Evolutionary conservation across 2,888 invertebrate species (phyloP).

Genomic region (Cyrtodaria siliqua): DNA sequence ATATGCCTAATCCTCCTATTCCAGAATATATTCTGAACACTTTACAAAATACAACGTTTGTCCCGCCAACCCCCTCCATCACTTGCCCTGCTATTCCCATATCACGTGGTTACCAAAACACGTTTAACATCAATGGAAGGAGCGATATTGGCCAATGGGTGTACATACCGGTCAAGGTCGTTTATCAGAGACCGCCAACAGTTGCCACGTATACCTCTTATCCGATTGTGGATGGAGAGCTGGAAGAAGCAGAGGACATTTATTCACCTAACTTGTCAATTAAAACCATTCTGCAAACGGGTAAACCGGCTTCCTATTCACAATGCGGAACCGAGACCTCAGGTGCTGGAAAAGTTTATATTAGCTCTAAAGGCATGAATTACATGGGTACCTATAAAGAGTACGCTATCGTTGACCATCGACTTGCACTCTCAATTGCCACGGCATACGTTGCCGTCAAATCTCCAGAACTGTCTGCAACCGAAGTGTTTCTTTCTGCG

Average conservation of each 20-base stretch:
- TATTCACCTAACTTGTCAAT: slow-evolving; percentile 68
- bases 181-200: slow-evolving; percentile 76
- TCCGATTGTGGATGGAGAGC: slow-evolving; percentile 70
- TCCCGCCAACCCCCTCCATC: not conserved
- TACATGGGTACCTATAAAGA: slow-evolving; percentile 80
- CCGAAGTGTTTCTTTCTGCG: slow-evolving; percentile 64
- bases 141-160: slow-evolving; percentile 78
- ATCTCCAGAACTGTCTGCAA: slow-evolving; percentile 63
- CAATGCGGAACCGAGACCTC: slow-evolving; percentile 52
- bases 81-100: slow-evolving; percentile 61
- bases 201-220: slow-evolving; percentile 68
- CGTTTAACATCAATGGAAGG: slow-evolving; percentile 73
- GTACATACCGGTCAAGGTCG: slow-evolving; percentile 77
- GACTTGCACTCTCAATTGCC: slow-evolving; percentile 75
- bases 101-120: slow-evolving; percentile 71
- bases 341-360: slow-evolving; percentile 75
- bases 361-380: slow-evolving; percentile 76
- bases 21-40: no score
- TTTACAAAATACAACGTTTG: slow-evolving; percentile 2
- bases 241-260: slow-evolving; percentile 69
- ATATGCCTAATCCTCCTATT: no score
- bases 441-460: slow-evolving; percentile 78
- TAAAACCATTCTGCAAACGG: slow-evolving; percentile 48
- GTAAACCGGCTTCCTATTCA: slow-evolving; percentile 59
- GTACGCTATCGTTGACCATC: slow-evolving; percentile 76